Base-by-base conservation (phyloP, 1,140 invertebrate genomes). In the Drosophila eugracilis region DNA sequence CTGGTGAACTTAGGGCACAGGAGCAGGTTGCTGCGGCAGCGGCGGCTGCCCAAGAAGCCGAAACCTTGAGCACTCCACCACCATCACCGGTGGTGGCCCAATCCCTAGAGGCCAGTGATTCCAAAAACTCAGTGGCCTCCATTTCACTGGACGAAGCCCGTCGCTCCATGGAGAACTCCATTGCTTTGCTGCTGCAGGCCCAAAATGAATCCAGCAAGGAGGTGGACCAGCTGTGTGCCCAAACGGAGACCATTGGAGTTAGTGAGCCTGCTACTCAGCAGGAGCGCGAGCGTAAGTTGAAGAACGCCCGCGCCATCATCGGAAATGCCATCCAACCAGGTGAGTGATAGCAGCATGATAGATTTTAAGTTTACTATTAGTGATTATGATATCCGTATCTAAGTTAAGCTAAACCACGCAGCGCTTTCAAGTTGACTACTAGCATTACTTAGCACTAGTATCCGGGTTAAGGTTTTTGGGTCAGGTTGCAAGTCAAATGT, bases 301-400 rank as follows among this genome's bases (percentile, higher is more conserved):
- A 92, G 75, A 93, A 93, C 75, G 93, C 93, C 10, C 92, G 93
- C 50, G 92, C 92, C 85, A 93, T 94, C 47, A 94, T 94, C 59
- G 93, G 93, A 74, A 94, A 92, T 91, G 93, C 93, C 53, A 93
- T 94, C 58, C 91, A 92, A 58, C 90, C 91, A 79, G 89, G 90
- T 91, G 42, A 91, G 90, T 81, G 19, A 26, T 30, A 10, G 26
- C 1, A 12, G 75, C 75, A 79, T 80, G 67, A 5, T 12, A 37
- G 14, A 22, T 15, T n/a, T 30, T 6, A 41, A 17, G 26, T 42
- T 22, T 19, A 6, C 41, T n/a, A 37, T 17, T 7, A 41, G 63
- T 54, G 39, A 49, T 22, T 34, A 84, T 55, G 17, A 79, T 74
- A 74, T 52, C 26, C 63, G 63, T 66, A 71, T 34, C 57, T 60